Evolutionary conservation across 2,888 invertebrate species (phyloP).

Genomic region (Cyclophora albipunctata): DNA sequence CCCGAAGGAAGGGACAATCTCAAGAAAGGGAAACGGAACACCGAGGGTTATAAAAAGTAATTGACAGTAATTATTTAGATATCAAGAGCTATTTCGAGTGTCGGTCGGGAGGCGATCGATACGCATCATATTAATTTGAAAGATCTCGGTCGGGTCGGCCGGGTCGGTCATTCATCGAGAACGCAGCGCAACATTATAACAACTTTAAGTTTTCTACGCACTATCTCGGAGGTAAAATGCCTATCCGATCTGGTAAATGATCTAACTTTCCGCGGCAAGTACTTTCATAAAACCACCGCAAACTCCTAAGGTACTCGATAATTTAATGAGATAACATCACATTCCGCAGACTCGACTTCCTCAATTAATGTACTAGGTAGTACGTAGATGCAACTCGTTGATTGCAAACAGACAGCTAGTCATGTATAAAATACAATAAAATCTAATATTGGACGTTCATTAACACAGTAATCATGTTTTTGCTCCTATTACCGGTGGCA

Average conservation of each 20-base stretch:
- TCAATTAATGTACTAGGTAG: conserved; percentile 21
- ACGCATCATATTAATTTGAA: too few species aligned
- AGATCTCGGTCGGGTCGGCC: too few species aligned
- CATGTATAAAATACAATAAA: conserved; percentile 7
- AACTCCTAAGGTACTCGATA: conserved; percentile 22
- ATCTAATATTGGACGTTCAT: conserved; percentile 15
- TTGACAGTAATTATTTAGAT: conserved; percentile 7
- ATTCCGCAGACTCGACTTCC: conserved; percentile 29
- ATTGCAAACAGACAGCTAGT: conserved; percentile 12
- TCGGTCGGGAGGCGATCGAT: too few species aligned
- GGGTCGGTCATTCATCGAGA: too few species aligned
- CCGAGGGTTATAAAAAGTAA: conserved; percentile 7
- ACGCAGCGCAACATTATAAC: too few species aligned
- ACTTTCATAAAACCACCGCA: conserved; percentile 4
- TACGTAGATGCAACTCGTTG: conserved; percentile 6
- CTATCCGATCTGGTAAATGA: not conserved
- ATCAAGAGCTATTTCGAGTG: not conserved
- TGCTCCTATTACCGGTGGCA: conserved; percentile 17
- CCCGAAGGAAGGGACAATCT: conserved; percentile 5
- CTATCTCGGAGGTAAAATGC: too few species aligned
- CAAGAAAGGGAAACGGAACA: conserved; percentile 16
- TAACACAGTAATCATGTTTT: conserved; percentile 17
- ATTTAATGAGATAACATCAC: conserved; percentile 28
- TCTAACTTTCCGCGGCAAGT: conserved; percentile 8
- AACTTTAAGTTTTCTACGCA: too few species aligned